Conservation (phyloP, 2,888 invertebrate species). For the Eupeodes latifasciatus region DNA sequence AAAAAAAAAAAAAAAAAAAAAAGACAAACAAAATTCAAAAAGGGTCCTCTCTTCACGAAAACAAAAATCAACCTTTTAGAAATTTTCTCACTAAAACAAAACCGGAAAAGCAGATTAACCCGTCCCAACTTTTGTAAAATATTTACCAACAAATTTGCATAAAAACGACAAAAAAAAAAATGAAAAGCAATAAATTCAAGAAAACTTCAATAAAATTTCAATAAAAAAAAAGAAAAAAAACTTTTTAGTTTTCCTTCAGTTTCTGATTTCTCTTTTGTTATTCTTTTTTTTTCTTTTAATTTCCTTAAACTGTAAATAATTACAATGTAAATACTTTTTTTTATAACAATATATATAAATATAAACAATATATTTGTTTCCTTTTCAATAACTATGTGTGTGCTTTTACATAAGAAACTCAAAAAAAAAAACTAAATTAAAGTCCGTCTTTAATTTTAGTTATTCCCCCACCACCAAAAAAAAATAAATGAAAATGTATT, state of each 20-base stretch:
- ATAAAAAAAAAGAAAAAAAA: not conserved
- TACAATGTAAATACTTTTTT: slow-evolving; percentile 81
- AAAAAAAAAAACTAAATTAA: slow-evolving; percentile 71
- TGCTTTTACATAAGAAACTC: slow-evolving; percentile 75
- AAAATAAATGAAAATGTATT: slow-evolving; percentile 55
- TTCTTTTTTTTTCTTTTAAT: slow-evolving; percentile 52
- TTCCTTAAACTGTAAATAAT: slow-evolving; percentile 83
- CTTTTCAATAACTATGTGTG: slow-evolving; percentile 78
- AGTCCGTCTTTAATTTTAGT: slow-evolving; percentile 74
- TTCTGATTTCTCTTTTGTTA: slow-evolving; percentile 31
- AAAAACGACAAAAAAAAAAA: slow-evolving; percentile 66
- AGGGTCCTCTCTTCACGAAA: slow-evolving; percentile 76
- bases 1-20: slow-evolving; percentile 50
- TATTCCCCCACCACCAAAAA: slow-evolving; percentile 26
- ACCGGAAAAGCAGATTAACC: slow-evolving; percentile 84
- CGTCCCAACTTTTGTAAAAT: slow-evolving; percentile 83
- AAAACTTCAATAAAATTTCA: slow-evolving; percentile 60
- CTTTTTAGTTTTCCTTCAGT: slow-evolving; percentile 18
- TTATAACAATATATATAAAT: slow-evolving; percentile 69
- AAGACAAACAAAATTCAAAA: slow-evolving; percentile 58
- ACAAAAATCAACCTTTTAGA: slow-evolving; percentile 54
- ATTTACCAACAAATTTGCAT: slow-evolving; percentile 76
- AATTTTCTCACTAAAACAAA: slow-evolving; percentile 79
- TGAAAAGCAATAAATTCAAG: slow-evolving; percentile 55
- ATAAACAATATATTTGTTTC: slow-evolving; percentile 78